These are phyloP conservation scores for Lochmaea crataegi DNA, from an alignment of 2,888 invertebrate genomes.

Conservation along the genomic window DNA sequence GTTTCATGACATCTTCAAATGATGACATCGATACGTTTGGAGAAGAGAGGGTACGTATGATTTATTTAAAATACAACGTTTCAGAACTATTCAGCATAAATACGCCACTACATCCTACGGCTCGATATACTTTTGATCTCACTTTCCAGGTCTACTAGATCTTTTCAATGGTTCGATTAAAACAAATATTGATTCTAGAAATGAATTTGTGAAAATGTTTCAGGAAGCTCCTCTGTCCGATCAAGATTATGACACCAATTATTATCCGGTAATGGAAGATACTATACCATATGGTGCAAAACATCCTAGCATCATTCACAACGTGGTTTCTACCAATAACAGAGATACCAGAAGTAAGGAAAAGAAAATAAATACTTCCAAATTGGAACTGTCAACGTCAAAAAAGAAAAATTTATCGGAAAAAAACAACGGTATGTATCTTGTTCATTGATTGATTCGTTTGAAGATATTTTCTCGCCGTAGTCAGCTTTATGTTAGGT, in stretches of 20 bases:
- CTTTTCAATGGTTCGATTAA: no score
- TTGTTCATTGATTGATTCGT: no score
- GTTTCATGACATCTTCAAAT: slow-evolving; percentile 47
- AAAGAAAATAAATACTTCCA: slow-evolving; percentile 36
- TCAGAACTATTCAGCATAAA: no score
- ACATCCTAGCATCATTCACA: slow-evolving; percentile 48
- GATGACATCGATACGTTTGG: slow-evolving; percentile 29
- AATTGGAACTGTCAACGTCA: slow-evolving; percentile 27
- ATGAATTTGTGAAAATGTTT: neutral
- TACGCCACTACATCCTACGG: no score
- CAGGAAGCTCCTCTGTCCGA: slow-evolving; percentile 49
- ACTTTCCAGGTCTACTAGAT: no score
- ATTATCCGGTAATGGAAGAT: slow-evolving; percentile 50
- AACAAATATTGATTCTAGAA: no score
- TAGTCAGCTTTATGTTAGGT: no score
- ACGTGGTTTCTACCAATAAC: slow-evolving; percentile 40
- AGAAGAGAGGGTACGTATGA: slow-evolving; percentile 37
- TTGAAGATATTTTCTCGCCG: no score
- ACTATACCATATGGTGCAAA: slow-evolving; percentile 54
- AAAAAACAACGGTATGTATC: slow-evolving; percentile 46
- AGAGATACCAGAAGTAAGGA: slow-evolving; percentile 62
- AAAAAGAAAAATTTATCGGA: slow-evolving; percentile 59
- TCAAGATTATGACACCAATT: slow-evolving; percentile 49
- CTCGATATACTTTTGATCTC: no score
- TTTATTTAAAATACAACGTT: no score